These are phyloP conservation scores for Notoglanidium macrostoma DNA, from an alignment of 2,797 vertebrate species.

Conservation along the genomic window DNA sequence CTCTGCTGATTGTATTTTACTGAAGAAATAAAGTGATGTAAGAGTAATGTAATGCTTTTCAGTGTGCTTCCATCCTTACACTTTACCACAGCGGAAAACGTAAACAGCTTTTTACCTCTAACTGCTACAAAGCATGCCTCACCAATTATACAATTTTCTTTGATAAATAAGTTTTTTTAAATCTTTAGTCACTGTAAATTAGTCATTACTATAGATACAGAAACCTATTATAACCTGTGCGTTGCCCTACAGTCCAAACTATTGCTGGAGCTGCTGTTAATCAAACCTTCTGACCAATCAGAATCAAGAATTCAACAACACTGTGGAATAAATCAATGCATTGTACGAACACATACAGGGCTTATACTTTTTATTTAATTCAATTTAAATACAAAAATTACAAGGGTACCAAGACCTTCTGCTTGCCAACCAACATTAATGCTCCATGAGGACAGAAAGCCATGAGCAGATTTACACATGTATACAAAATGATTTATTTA, in stretches of 20 bases:
- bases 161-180: neutral
- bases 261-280: neutral
- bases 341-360: neutral
- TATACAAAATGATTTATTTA: slow-evolving; percentile 2
- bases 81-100: neutral
- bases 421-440: neutral
- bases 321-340: no score
- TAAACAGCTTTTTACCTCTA: neutral
- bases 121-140: neutral
- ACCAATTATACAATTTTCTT: neutral
- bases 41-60: neutral
- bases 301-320: neutral
- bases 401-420: neutral
- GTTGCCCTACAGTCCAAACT: neutral
- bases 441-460: neutral
- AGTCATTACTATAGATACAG: neutral
- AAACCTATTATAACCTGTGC: no score
- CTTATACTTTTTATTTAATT: slow-evolving; percentile 28
- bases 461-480: neutral
- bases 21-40: neutral
- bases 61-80: neutral
- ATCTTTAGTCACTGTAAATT: neutral
- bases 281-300: slow-evolving; percentile 11
- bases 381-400: slow-evolving; percentile 37
- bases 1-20: neutral